phyloP scores from a whole-genome alignment of 2,888 invertebrate species.

The Stenodera caucasica region DNA sequence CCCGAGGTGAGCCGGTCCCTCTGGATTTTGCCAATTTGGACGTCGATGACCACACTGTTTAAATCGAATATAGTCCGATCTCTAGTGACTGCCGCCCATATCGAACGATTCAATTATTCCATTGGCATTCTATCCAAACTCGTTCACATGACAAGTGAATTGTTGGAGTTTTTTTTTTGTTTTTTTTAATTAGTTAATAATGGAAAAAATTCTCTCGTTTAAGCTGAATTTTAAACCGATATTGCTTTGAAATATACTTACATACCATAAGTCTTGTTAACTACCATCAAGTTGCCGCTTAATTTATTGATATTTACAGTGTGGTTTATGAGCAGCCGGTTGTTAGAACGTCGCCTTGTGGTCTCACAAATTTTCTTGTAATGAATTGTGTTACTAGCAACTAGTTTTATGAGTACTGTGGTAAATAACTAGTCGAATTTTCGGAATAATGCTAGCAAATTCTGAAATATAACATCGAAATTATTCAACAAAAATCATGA shows the following conservation, averaged over 20 bases:
- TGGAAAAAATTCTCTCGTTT: background rate
- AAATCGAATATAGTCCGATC: constrained; percentile 52
- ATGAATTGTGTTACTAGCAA: constrained; percentile 1
- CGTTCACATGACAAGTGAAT: constrained; percentile 39
- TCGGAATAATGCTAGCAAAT: too few relatives aligned
- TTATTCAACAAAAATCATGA: too few relatives aligned
- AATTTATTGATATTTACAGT: constrained; percentile 51
- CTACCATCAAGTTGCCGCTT: constrained; percentile 48
- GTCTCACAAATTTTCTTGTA: constrained; percentile 4
- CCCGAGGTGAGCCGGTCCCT: constrained; percentile 38
- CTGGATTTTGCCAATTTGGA: constrained; percentile 48
- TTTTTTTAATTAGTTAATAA: too few relatives aligned
- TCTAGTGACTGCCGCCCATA: constrained; percentile 45
- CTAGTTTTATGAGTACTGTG: background rate
- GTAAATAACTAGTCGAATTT: background rate
- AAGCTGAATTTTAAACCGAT: background rate
- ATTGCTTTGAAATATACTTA: constrained; percentile 6
- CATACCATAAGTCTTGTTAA: constrained; percentile 50
- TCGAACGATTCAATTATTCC: constrained; percentile 48
- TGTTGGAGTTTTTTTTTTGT: too few relatives aligned
- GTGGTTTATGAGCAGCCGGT: constrained; percentile 36
- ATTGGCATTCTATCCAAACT: constrained; percentile 44
- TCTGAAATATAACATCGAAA: too few relatives aligned
- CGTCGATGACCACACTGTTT: constrained; percentile 51
- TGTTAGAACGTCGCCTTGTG: background rate